These are phyloP conservation scores for Erythrolamprus reginae DNA, from an alignment of 2,113 vertebrate species.

Conservation along the genomic window DNA sequence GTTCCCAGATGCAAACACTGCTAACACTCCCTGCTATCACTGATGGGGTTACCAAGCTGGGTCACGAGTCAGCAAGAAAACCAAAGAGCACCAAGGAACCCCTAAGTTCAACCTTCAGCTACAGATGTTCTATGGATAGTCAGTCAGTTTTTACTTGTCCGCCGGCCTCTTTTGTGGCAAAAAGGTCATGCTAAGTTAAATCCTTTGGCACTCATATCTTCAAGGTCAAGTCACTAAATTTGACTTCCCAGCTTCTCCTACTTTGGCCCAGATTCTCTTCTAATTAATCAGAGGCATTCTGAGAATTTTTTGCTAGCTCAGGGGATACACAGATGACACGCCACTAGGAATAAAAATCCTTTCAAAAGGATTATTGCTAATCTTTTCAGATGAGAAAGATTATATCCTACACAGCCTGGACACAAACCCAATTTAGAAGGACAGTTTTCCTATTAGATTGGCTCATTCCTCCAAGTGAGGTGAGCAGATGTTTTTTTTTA, in stretches of 20 bases:
- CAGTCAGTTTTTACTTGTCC: not conserved
- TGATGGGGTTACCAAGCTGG: not conserved
- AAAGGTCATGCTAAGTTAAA: not conserved
- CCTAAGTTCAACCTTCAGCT: not conserved
- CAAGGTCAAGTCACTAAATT: not conserved
- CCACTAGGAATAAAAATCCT: slow-evolving; percentile 43
- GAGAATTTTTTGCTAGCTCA: slow-evolving; percentile 26
- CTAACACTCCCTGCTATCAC: not conserved
- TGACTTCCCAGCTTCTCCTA: not conserved
- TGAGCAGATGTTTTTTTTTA: not conserved
- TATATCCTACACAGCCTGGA: slow-evolving; percentile 27
- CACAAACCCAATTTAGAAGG: slow-evolving; percentile 24
- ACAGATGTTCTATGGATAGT: not conserved
- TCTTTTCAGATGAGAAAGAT: slow-evolving; percentile 22
- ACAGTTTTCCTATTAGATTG: slow-evolving; percentile 36
- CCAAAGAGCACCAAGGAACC: not conserved
- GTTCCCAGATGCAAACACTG: not conserved
- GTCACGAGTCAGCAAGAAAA: not conserved
- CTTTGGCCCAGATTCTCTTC: not conserved
- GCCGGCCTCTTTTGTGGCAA: not conserved
- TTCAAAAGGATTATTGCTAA: slow-evolving; percentile 27
- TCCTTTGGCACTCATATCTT: not conserved
- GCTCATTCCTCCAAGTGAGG: slow-evolving; percentile 4
- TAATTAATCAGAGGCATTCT: not conserved
- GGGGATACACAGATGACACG: slow-evolving; percentile 42